These are phyloP conservation scores for Felis catus DNA, from an alignment of 2,113 vertebrate species.

Conservation along the genomic window F.catus_Fca126_mat1.0 CM031419.1:32042001-32042500, in stretches of 20 bases:
- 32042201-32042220: neutral
- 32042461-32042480: neutral
- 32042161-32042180: neutral
- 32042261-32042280: neutral
- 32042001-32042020: neutral
- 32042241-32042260: conserved; percentile 23
- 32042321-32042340: neutral
- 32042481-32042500: neutral
- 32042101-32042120: conserved; percentile 27
- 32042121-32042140: neutral
- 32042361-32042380: neutral
- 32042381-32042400: neutral
- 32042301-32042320: neutral
- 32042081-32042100: neutral
- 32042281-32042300: neutral
- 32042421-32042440: conserved; percentile 33
- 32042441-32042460: conserved; percentile 24
- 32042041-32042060: neutral
- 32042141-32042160: conserved; percentile 15
- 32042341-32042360: neutral
- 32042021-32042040: neutral
- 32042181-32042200: neutral
- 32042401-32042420: neutral
- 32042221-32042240: neutral
- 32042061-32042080: neutral